Percentiles rank a stretch among this genome's conserved stretches.
Conservation (phyloP, 1,140 invertebrate species). For the Drosophila eugracilis region DNA sequence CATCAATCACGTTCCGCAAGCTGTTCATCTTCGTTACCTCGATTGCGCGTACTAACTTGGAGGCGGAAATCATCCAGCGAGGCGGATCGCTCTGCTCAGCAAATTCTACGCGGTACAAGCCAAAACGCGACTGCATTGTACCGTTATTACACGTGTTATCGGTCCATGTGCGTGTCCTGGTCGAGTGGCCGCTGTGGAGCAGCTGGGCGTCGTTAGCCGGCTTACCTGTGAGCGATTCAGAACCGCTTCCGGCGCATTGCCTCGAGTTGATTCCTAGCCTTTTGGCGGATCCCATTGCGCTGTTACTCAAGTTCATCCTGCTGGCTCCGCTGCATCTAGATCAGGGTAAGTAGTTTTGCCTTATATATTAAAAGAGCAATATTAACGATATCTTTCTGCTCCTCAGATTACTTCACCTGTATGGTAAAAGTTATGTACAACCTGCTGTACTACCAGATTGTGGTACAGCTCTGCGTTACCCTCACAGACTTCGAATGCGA, state of each 20-base stretch:
- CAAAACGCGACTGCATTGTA: constrained; percentile 95
- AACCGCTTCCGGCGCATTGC: constrained; percentile 77
- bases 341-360: constrained; percentile 88
- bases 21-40: constrained; percentile 95
- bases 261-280: constrained; percentile 85
- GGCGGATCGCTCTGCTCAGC: constrained; percentile 90
- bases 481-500: constrained; percentile 86
- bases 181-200: constrained; percentile 88
- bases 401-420: constrained; percentile 93
- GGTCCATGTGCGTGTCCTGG: constrained; percentile 91
- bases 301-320: constrained; percentile 94
- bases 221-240: constrained; percentile 73
- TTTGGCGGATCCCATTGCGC: constrained; percentile 92
- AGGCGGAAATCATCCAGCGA: constrained; percentile 95
- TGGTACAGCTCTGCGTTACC: constrained; percentile 88
- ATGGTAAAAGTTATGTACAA: constrained; percentile 95
- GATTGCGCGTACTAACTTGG: constrained; percentile 96
- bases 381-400: not conserved
- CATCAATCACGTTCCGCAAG: constrained; percentile 89
- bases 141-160: constrained; percentile 95
- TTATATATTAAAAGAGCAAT: not conserved
- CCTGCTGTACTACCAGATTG: constrained; percentile 94
- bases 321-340: constrained; percentile 94
- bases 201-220: constrained; percentile 89
- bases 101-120: constrained; percentile 88